Conservation (phyloP, 2,888 invertebrate genomes). For the Pterostichus madidus region DNA sequence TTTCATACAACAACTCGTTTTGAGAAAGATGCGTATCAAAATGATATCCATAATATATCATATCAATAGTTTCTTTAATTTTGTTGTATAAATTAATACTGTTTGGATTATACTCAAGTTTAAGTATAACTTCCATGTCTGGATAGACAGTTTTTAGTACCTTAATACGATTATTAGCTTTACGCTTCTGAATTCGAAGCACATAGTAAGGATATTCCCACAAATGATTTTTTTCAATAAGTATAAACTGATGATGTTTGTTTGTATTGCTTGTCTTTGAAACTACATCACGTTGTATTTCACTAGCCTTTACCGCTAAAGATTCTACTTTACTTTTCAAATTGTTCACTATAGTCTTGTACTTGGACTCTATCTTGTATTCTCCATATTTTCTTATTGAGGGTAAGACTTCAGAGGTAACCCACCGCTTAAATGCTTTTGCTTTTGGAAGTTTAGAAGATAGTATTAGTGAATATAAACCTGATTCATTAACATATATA, state of each 20-base stretch:
- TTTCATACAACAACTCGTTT: slow-evolving; percentile 8
- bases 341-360: slow-evolving; percentile 15
- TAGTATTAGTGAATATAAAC: slow-evolving; percentile 24
- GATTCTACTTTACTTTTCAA: not conserved
- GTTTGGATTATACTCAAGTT: slow-evolving; percentile 17
- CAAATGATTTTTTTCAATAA: slow-evolving; percentile 37
- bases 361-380: slow-evolving; percentile 27
- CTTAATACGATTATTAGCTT: slow-evolving; percentile 32
- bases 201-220: slow-evolving; percentile 47
- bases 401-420: slow-evolving; percentile 7
- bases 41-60: slow-evolving; percentile 3
- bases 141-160: slow-evolving; percentile 20
- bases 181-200: slow-evolving; percentile 17
- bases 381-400: slow-evolving; percentile 34
- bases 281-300: slow-evolving; percentile 28
- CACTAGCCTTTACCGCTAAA: slow-evolving; percentile 1
- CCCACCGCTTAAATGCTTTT: not conserved
- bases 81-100: slow-evolving; percentile 41
- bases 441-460: slow-evolving; percentile 6
- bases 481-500: slow-evolving; percentile 7
- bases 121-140: slow-evolving; percentile 31
- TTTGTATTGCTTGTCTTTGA: slow-evolving; percentile 29
- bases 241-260: slow-evolving; percentile 42
- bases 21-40: not conserved
- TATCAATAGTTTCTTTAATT: slow-evolving; percentile 40